Evolutionary conservation across 2,797 vertebrate genomes (phyloP).

Genomic region (Lemur catta): DNA sequence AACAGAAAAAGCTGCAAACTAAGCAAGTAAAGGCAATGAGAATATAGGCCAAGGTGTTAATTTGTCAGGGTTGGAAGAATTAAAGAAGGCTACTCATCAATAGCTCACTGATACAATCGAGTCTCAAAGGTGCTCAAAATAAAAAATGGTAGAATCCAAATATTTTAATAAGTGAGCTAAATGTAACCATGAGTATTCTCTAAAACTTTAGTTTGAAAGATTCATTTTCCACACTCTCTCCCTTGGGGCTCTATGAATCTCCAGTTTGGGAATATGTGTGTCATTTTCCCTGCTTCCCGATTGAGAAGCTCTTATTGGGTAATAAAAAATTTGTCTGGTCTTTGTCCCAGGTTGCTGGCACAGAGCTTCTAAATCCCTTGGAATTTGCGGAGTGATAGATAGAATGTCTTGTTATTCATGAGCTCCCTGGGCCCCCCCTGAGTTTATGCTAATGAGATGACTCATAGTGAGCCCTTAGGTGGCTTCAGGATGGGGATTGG

Average conservation of each 20-base stretch:
- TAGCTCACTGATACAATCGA: neutral
- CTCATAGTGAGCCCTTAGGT: neutral
- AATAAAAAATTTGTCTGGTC: neutral
- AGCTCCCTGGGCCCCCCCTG: neutral
- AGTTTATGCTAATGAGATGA: neutral
- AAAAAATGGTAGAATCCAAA: neutral
- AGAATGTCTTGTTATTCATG: neutral
- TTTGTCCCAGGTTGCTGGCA: neutral
- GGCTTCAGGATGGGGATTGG: neutral
- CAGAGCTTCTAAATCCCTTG: neutral
- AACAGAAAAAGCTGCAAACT: neutral
- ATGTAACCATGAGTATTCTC: neutral
- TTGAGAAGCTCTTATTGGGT: neutral
- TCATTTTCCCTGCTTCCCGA: neutral
- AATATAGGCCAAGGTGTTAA: neutral
- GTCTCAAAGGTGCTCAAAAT: neutral
- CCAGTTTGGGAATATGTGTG: too few species aligned
- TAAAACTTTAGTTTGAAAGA: neutral
- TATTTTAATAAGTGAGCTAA: neutral
- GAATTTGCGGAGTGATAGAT: neutral
- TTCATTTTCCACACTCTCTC: neutral
- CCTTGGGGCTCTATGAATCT: neutral
- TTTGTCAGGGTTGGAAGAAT: neutral
- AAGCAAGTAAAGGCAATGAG: neutral
- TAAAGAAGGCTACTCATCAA: neutral